Base-by-base conservation (phyloP, 2,113 vertebrate genomes). In the Hypomesus transpacificus region DNA sequence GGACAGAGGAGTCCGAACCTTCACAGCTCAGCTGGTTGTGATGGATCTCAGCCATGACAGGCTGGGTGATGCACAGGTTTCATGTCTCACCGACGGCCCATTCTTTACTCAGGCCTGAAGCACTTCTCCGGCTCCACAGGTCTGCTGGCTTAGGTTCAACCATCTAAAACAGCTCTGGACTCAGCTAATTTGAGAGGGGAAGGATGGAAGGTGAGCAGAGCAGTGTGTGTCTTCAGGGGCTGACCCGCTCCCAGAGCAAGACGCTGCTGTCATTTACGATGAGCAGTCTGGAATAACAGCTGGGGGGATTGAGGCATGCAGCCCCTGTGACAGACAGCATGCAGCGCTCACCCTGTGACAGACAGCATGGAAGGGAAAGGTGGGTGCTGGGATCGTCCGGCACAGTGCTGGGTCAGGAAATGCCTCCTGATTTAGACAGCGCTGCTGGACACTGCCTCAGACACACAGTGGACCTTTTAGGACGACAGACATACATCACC, bases 371-470 rank as follows among this genome's bases (percentile, higher is more conserved):
- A 22, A 79, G 64, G 56, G 21, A 64, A 75, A 76, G 51, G 66
- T 17, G 31, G 66, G 6, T 4, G 13, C 14, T 53, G 20, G n/a
- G 2, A 67, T 9, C 34, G 22, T 28, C n/a, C 54, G 17, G 39
- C 46, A 0, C 6, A 68, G 52, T 50, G 14, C 62, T 14, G 62
- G 26, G 50, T 67, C 28, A 69, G 68, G 67, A 75, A 71, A 73
- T 26, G 58, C 50, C 71, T 63, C 21, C 66, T 52, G 71, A 69
- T 75, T 80, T 79, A 78, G 81, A 71, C 61, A n/a, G 34, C 61
- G 50, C 21, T 56, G 59, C 70, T 53, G 70, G 24, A 22, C 39
- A 18, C 2, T 24, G 57, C 22, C 52, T 67, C 68, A 66, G 39
- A 17, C 24, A 67, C 3, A 2, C 28, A 56, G n/a, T 46, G 5